Conservation (phyloP, 1,140 invertebrate species). For the Latrodectus geometricus region DNA sequence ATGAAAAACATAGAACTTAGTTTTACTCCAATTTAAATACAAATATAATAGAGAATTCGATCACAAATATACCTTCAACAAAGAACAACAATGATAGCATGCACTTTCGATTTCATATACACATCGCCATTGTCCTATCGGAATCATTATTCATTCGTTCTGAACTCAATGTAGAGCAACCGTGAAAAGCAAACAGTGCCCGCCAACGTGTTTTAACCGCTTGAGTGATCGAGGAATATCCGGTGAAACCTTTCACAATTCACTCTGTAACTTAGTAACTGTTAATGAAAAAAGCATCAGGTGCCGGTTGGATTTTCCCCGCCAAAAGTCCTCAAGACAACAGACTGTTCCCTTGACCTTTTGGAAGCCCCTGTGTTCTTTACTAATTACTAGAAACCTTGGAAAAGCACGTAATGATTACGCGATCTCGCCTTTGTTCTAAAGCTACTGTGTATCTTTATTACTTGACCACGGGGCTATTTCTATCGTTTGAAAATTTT, state of each 20-base stretch:
- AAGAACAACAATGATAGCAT: no score
- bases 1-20: no score
- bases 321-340: background rate
- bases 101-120: no score
- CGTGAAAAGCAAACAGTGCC: background rate
- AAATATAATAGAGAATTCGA: no score
- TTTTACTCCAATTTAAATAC: no score
- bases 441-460: background rate
- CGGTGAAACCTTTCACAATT: background rate
- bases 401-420: conserved; percentile 32
- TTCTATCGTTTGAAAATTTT: no score
- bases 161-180: no score
- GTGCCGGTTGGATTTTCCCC: conserved; percentile 33
- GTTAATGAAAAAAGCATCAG: conserved; percentile 37
- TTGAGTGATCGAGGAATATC: background rate
- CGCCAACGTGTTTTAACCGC: background rate
- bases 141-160: no score
- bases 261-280: background rate
- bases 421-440: conserved; percentile 32
- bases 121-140: no score
- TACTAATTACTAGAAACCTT: conserved; percentile 50
- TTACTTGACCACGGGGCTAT: no score
- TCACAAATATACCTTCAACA: no score
- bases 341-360: conserved; percentile 45
- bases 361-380: conserved; percentile 19